Base-by-base conservation (phyloP, 53 echinoderm and acorn worm species). In the Stichopus horrens region DNA sequence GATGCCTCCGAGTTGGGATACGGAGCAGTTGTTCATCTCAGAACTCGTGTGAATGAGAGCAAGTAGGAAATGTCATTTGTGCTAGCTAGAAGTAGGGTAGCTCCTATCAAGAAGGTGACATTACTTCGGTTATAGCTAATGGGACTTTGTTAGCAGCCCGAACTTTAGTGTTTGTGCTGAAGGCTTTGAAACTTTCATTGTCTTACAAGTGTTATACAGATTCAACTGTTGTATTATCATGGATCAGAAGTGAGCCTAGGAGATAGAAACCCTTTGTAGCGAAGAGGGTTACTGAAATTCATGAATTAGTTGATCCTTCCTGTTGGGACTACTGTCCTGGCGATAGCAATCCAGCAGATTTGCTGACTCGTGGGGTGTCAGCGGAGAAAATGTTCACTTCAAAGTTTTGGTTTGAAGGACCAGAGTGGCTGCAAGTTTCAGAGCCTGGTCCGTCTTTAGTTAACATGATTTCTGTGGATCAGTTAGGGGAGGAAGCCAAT, bases 1-100 rank as follows among this genome's bases (percentile, higher is more conserved):
- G 76, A 75, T 75, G 76, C 76, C 76, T 75, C 76, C 7, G 76
- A 75, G 21, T 18, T 18, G 21, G 76, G 76, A 21, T 75, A 75
- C 20, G 76, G 20, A 20, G 21, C 76, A 18, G 76, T 75, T 10
- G 76, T 75, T 10, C 20, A 75, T 75, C 76, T 75, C 21, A 75
- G 76, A 21, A 21, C 76, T 21, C 76, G 14, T 18, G 76, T 75
- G 21, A 75, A 21, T 20, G 76, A 20, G 7, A 21, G 21, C 14
- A 20, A 21, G 20, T 75, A 20, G 9, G 7, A 75, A 75, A 21
- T 75, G 76, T 75, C 76, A 20, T 75, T 75, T 21, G 76, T 75
- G 21, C 13, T 75, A 8, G 76, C 76, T 7, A 10, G 76, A 21
- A 21, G 76, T 75, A 75, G 76, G 21, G 76, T 75, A 21, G 76